Conservation (phyloP, 2,797 vertebrate genomes). For the Dromococcyx pavoninus region DNA sequence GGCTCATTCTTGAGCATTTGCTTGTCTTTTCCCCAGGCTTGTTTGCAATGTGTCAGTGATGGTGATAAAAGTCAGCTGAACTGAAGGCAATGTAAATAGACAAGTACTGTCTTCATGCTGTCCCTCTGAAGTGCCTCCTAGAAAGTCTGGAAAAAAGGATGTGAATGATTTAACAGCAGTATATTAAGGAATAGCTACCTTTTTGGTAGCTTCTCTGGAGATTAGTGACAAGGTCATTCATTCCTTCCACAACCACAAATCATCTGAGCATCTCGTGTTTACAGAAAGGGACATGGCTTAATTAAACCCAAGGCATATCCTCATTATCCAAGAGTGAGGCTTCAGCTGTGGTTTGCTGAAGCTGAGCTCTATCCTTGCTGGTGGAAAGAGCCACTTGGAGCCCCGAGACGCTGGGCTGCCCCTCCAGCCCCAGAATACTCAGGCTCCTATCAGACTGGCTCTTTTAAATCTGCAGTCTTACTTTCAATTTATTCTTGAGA, state of each 20-base stretch:
- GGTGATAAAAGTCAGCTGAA: slow-evolving; percentile 6
- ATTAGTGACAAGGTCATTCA: neutral
- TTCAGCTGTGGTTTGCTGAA: neutral
- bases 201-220: neutral
- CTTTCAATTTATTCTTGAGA: slow-evolving; percentile 34
- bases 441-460: neutral
- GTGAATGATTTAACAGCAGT: neutral
- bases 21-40: neutral
- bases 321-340: neutral
- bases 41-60: neutral
- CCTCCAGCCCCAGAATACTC: neutral
- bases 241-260: neutral
- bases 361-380: fast-evolving
- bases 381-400: neutral
- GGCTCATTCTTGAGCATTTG: neutral
- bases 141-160: neutral
- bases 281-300: neutral
- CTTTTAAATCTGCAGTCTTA: slow-evolving; percentile 20
- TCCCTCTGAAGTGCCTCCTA: neutral
- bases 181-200: neutral
- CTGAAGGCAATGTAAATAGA: neutral
- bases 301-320: neutral
- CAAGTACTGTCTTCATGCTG: neutral
- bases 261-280: neutral
- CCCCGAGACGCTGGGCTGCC: neutral